Conservation (phyloP, 2,888 invertebrate species). For the Electrophaes corylata region DNA sequence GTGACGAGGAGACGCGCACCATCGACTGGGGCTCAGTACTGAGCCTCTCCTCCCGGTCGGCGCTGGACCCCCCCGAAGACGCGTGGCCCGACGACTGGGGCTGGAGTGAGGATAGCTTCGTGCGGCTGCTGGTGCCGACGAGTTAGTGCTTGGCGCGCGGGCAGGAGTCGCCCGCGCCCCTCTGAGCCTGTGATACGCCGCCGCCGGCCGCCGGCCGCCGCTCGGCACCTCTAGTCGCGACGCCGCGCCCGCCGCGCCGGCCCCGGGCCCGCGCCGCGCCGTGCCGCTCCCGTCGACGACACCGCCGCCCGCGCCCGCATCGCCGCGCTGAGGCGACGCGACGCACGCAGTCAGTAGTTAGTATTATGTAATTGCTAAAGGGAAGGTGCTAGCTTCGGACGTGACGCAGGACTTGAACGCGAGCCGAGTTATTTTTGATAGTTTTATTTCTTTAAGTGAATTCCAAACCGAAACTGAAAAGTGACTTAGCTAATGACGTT, state of each 20-base stretch:
- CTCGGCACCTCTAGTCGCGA: slow-evolving; percentile 63
- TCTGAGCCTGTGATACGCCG: slow-evolving; percentile 77
- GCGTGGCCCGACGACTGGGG: slow-evolving; percentile 87
- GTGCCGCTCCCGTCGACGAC: slow-evolving; percentile 42
- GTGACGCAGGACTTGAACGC: slow-evolving; percentile 81
- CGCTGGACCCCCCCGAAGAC: slow-evolving; percentile 93
- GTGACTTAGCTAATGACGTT: slow-evolving; percentile 80
- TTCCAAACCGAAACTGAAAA: slow-evolving; percentile 75
- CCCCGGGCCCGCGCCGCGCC: slow-evolving; percentile 39
- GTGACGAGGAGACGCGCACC: slow-evolving; percentile 90
- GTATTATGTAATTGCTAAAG: slow-evolving; percentile 82
- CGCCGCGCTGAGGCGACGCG: slow-evolving; percentile 55
- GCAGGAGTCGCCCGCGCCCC: slow-evolving; percentile 77
- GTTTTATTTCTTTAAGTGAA: slow-evolving; percentile 83
- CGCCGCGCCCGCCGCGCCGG: slow-evolving; percentile 53
- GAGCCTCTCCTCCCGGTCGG: slow-evolving; percentile 93
- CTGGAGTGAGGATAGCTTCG: slow-evolving; percentile 88
- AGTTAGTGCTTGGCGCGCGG: slow-evolving; percentile 85
- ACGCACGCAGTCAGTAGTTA: slow-evolving; percentile 80
- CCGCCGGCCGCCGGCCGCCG: slow-evolving; percentile 44
- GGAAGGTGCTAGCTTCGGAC: slow-evolving; percentile 85
- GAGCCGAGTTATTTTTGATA: slow-evolving; percentile 84
- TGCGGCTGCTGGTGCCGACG: slow-evolving; percentile 88
- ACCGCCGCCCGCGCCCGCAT: slow-evolving; percentile 51
- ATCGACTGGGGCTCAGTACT: slow-evolving; percentile 97